These are phyloP conservation scores for Glareola pratincola DNA, from an alignment of 2,113 vertebrate species.

Conservation along the genomic window DNA sequence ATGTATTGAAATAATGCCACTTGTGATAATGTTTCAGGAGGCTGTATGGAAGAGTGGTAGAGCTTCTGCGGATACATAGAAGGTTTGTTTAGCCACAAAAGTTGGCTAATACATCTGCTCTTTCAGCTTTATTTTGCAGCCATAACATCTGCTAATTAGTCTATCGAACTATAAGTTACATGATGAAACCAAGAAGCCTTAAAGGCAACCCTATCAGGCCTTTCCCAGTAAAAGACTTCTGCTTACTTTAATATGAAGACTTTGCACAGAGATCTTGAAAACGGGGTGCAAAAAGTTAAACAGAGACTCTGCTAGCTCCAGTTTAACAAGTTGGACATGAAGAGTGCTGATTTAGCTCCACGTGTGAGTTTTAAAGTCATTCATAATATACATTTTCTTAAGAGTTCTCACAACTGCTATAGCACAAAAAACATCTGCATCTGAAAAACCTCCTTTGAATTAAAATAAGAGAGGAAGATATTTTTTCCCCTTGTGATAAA, in stretches of 20 bases:
- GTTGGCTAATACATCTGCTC: not conserved
- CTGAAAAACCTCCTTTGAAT: not conserved
- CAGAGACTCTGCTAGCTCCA: not conserved
- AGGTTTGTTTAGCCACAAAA: not conserved
- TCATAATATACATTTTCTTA: not conserved
- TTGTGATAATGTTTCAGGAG: not conserved
- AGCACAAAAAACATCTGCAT: not conserved
- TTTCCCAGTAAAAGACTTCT: not conserved
- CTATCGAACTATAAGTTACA: not conserved
- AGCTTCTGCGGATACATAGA: not conserved
- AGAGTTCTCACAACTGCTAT: not conserved
- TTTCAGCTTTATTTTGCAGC: not conserved
- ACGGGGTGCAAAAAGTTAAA: not conserved
- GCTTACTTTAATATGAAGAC: not conserved
- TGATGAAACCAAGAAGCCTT: not conserved
- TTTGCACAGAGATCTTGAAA: not conserved
- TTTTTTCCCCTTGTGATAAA: not conserved
- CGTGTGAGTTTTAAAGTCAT: not conserved
- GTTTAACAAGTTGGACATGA: not conserved
- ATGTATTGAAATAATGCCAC: not conserved
- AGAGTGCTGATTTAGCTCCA: not conserved
- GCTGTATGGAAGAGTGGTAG: not conserved
- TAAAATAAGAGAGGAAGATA: not conserved
- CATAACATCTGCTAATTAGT: not conserved
- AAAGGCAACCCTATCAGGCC: not conserved